Conservation (phyloP, 2,888 invertebrate genomes). For the Dysmachus trigonus region DNA sequence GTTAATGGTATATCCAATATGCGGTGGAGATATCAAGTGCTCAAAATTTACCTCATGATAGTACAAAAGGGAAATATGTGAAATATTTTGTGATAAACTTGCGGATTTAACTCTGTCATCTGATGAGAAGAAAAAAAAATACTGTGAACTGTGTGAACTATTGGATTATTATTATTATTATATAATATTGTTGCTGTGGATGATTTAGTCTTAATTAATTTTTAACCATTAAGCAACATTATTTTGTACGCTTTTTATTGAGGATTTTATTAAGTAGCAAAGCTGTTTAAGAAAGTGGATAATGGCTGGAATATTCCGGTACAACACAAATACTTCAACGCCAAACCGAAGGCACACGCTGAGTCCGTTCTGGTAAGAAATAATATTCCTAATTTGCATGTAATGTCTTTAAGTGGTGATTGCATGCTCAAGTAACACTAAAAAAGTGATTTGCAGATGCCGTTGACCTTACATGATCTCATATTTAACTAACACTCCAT, state of each 20-base stretch:
- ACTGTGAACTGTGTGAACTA: not conserved
- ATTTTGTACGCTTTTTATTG: not conserved
- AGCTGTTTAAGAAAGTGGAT: conserved; percentile 43
- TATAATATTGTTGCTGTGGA: not conserved
- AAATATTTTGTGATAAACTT: conserved; percentile 15
- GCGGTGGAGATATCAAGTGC: not conserved
- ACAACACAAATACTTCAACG: conserved; percentile 56
- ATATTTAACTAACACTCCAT: not conserved
- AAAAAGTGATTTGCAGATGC: conserved; percentile 12
- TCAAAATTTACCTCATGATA: conserved; percentile 2
- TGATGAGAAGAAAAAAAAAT: not conserved
- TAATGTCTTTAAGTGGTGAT: conserved; percentile 17
- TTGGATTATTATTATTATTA: not conserved
- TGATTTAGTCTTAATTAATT: not conserved
- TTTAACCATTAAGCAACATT: not conserved
- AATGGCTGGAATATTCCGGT: conserved; percentile 63
- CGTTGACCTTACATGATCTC: conserved; percentile 29
- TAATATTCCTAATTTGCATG: conserved; percentile 13
- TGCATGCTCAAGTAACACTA: conserved; percentile 5
- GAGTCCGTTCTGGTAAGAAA: conserved; percentile 61
- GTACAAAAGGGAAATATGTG: conserved; percentile 6
- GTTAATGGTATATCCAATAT: not conserved
- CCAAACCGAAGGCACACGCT: conserved; percentile 59
- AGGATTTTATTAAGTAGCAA: not conserved
- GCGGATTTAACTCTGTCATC: not conserved